Percentiles rank a stretch among this genome's conserved stretches.
Evolutionary conservation across 30 jellyfish, hydroid and myxozoan genomes (phyloP).

Genomic region (Cassiopea xamachana): DNA sequence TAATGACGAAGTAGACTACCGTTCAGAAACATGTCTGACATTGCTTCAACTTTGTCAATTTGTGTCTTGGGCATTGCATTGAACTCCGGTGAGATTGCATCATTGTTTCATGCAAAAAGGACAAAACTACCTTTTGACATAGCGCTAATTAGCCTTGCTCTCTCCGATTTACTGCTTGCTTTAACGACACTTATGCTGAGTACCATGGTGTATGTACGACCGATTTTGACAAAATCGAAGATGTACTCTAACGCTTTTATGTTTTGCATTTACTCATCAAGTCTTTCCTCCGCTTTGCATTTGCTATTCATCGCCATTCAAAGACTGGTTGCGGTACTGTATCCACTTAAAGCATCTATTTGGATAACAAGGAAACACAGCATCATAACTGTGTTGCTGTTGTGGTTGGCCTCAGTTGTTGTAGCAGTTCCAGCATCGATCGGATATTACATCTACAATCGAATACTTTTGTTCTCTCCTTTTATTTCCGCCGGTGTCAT

Average conservation of each 20-base stretch:
- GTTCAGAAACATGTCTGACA: no score
- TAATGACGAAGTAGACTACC: no score
- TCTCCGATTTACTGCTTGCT: no score
- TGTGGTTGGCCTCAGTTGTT: not conserved
- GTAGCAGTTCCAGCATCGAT: not conserved
- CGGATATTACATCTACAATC: not conserved
- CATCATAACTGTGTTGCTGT: not conserved
- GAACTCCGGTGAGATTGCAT: no score
- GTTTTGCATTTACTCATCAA: not conserved
- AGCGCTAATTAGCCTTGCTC: no score
- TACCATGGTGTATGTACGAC: not conserved
- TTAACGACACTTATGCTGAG: no score
- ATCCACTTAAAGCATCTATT: not conserved
- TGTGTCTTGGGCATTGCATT: no score
- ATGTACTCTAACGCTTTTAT: not conserved
- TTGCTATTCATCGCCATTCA: conserved; percentile 20
- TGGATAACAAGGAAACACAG: not conserved
- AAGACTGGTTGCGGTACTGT: conserved; percentile 13
- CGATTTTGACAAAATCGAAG: not conserved
- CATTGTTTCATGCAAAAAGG: no score
- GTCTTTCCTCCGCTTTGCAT: conserved; percentile 13
- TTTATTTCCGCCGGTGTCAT: not conserved
- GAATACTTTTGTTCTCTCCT: not conserved
- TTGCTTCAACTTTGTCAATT: no score
- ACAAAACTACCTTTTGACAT: no score